Base-by-base conservation (phyloP, 2,113 vertebrate species). In the Trogon melanurus region DNA sequence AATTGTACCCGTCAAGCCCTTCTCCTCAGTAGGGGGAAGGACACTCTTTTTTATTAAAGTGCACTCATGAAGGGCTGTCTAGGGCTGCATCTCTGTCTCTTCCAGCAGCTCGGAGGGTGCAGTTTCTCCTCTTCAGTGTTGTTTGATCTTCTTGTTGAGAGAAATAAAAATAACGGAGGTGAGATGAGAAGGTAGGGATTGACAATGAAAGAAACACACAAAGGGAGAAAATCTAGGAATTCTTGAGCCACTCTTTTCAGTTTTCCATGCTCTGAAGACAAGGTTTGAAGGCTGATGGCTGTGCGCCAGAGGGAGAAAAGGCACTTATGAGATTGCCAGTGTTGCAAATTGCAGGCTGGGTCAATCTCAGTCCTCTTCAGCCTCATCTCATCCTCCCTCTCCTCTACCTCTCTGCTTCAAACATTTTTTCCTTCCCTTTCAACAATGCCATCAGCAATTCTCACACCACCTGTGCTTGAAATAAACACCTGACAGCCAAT, bases 1-100 rank as follows among this genome's bases (percentile, higher is more conserved):
- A 94, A 93, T 64, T 92, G 90, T 95, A 96, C 94, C 93, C 47
- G 16, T 87, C 79, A 91, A 96, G 79, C 70, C 89, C 67, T 86
- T 96, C 93, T 95, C 96, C 85, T 64, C 26, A 21, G 9, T 0
- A 38, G 12, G 23, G 56, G 47, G 27, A 83, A 82, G 79, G 91
- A 85, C 34, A 71, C 38, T 71, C 69, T 71, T 97, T 81, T 95
- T 93, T 93, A 90, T 93, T 95, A 58, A 85, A 34, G 6, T 3
- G 16, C 29, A 21, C 26, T 51, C 72, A 22, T 6, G 57, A 73
- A 22, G 17, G 58, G 56, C 82, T 96, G 93, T 58, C 51, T 74
- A 84, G 84, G 81, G 67, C 84, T 95, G 82, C 88, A 66, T 26
- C 36, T 3, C 66, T 66, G 45, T 58, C 54, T 61, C 26, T 86